A percentile compares a stretch with the other conserved stretches of the same genome.
Evolutionary conservation across 23 tunicate genomes (phyloP).

Genomic region (Ascidia mentula): DNA sequence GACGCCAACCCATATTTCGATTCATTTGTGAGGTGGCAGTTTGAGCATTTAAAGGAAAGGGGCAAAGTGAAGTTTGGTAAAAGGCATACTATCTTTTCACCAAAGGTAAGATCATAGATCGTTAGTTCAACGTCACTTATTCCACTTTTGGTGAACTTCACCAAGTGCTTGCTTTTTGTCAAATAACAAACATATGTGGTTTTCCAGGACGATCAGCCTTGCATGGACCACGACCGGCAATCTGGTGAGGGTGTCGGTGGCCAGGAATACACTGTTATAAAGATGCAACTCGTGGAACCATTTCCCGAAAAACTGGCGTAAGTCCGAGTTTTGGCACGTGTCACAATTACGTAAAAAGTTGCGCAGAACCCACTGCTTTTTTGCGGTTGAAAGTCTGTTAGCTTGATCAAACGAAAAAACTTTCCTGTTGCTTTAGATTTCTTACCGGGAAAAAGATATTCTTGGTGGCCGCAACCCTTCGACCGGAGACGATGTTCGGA

Average conservation of each 20-base stretch:
- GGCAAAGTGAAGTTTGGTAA: slow-evolving; percentile 93
- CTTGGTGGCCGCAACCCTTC: slow-evolving; percentile 92
- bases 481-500: slow-evolving; percentile 99
- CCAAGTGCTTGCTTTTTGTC: not conserved
- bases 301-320: slow-evolving; percentile 81
- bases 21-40: slow-evolving; percentile 99
- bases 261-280: slow-evolving; percentile 94
- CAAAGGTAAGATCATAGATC: slow-evolving; percentile 34
- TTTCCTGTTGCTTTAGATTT: slow-evolving; percentile 27
- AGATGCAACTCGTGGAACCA: slow-evolving; percentile 86
- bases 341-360: not conserved
- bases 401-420: not conserved
- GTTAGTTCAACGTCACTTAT: not conserved
- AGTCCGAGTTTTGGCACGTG: not conserved
- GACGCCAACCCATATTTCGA: slow-evolving; percentile 96
- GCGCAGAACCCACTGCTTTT: not conserved
- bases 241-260: slow-evolving; percentile 98
- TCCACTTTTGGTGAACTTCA: not conserved
- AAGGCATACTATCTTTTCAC: slow-evolving; percentile 90
- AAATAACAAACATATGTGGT: not conserved
- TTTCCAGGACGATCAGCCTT: slow-evolving; percentile 91
- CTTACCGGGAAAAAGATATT: slow-evolving; percentile 33
- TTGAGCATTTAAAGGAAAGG: slow-evolving; percentile 68
- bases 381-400: not conserved
- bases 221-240: slow-evolving; percentile 99